Conservation (phyloP, 1,140 invertebrate genomes). For the Drosophila rufa region DNA sequence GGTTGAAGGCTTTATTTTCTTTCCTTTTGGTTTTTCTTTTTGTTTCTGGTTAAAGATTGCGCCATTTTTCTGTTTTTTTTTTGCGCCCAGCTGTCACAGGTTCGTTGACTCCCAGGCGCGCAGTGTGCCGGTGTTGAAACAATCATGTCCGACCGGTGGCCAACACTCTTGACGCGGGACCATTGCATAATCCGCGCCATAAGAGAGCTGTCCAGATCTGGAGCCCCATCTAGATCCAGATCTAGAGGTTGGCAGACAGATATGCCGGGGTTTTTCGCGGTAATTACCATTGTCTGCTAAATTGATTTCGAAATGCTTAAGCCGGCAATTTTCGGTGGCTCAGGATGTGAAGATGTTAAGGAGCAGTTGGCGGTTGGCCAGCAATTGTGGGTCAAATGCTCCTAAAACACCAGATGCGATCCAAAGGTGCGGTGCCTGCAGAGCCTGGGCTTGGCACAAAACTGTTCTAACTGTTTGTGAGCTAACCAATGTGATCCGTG, state of each 20-base stretch:
- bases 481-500: background rate
- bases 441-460: conserved; percentile 24
- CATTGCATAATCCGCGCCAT: conserved; percentile 70
- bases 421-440: background rate
- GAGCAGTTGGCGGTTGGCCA: conserved; percentile 29
- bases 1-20: conserved; percentile 34
- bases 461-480: conserved; percentile 43
- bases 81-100: conserved; percentile 77
- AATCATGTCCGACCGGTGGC: conserved; percentile 68
- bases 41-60: conserved; percentile 48
- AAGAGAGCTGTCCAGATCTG: conserved; percentile 18
- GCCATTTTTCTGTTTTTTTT: conserved; percentile 31
- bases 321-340: conserved; percentile 63
- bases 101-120: conserved; percentile 65
- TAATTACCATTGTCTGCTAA: conserved; percentile 61
- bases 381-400: conserved; percentile 49
- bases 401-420: conserved; percentile 18
- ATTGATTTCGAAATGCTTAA: conserved; percentile 71
- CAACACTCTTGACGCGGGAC: conserved; percentile 48
- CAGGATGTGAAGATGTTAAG: conserved; percentile 50
- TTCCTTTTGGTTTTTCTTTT: conserved; percentile 9
- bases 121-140: conserved; percentile 69
- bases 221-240: conserved; percentile 12
- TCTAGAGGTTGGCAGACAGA: conserved; percentile 26
- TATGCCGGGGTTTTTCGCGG: conserved; percentile 11